Evolutionary conservation across 2,797 vertebrate species (phyloP), one percentile per base, ranked within the genome.

Genomic region (Brotula barbata): DNA sequence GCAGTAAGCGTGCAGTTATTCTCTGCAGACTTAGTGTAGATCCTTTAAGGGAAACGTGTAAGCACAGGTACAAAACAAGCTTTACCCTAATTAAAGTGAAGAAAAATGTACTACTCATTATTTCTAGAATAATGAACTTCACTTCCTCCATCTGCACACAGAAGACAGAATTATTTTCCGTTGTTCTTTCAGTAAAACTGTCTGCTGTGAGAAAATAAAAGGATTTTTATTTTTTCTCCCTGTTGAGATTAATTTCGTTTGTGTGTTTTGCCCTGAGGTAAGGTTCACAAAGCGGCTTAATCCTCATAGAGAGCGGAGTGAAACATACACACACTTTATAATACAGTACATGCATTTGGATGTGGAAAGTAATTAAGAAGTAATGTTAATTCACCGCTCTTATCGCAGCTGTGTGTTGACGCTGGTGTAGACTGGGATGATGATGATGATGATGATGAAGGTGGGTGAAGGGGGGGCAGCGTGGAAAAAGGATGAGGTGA

Each of bases 341-440:
- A 79, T 85, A 85, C 79, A 89, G 89, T 84, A 78, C 82, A 86
- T 81, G 75, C 15, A 46, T 78, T 73, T 28, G 16, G 64, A 85
- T 86, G 80, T 58, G 69, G 75, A 78, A 87, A 81, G 83, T 83
- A 87, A 90, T 90, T 87, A 88, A 82, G 85, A 80, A 75, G n/a
- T 75, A 82, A 86, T 84, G 85, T 85, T 77, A 75, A 87, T 85
- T 82, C 68, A 60, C 59, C 8, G 3, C 10, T 50, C 72, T 78
- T 86, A 85, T 87, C 85, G 42, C 34, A 41, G 80, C 64, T 47
- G 58, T 61, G 77, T 66, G 66, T 54, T 36, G 53, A 82, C 81
- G 71, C 51, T 22, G 59, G 63, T 15, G 21, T 43, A 68, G 81
- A 76, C 61, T 44, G 64, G 39, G 23, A 48, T 77, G 82, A 80